Percentiles rank a stretch among this genome's conserved stretches.
phyloP scores from a whole-genome alignment of 2,113 vertebrate species.

The Spilogale gracilis region DNA sequence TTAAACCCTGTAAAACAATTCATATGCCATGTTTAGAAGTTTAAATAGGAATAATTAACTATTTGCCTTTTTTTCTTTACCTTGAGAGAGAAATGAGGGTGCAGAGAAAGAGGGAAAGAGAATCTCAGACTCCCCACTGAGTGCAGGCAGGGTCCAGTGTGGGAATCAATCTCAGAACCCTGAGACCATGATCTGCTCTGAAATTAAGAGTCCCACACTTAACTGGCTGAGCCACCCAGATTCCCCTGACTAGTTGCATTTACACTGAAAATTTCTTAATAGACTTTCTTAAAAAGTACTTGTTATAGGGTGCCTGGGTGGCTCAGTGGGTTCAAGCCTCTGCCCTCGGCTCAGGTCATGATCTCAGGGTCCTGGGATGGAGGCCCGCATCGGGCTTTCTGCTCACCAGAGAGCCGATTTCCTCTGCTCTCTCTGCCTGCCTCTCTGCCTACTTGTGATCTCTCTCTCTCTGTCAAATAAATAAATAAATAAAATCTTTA shows the following conservation, averaged over 20 bases:
- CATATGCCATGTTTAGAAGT: neutral
- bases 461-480: no score
- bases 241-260: neutral
- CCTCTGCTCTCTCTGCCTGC: no score
- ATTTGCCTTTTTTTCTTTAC: neutral
- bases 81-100: neutral
- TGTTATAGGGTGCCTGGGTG: neutral
- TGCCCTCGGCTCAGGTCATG: no score
- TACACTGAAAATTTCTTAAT: neutral
- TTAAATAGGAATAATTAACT: neutral
- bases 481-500: no score
- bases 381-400: no score
- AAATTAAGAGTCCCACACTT: neutral
- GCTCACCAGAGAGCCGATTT: no score
- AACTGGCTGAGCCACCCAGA: neutral
- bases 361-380: no score
- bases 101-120: neutral
- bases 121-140: neutral
- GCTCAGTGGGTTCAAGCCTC: no score
- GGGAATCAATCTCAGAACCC: neutral
- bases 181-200: neutral
- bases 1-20: neutral
- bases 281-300: neutral
- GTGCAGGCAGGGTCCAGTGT: neutral
- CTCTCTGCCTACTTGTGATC: no score